These are phyloP conservation scores for Mus spicilegus DNA, from an alignment of 2,113 vertebrate species.

Conservation along the genomic window DNA sequence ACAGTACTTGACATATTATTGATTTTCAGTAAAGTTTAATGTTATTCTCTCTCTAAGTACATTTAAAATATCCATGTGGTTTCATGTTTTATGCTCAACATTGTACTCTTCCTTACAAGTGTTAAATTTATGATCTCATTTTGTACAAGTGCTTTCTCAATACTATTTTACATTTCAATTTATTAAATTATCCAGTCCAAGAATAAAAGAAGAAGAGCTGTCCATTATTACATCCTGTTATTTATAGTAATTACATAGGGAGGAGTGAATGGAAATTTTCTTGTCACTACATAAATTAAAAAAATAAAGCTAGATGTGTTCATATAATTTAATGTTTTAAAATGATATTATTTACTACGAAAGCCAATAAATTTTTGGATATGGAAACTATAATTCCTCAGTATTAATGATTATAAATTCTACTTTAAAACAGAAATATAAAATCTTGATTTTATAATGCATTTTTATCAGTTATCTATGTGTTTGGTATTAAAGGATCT, in stretches of 20 bases:
- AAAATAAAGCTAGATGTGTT: constrained; percentile 52
- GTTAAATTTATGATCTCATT: constrained; percentile 65
- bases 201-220: constrained; percentile 49
- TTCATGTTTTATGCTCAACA: constrained; percentile 59
- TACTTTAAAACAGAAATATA: constrained; percentile 64
- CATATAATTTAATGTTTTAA: constrained; percentile 68
- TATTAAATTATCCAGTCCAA: constrained; percentile 23
- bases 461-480: constrained; percentile 56
- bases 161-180: constrained; percentile 74
- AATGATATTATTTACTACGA: constrained; percentile 42
- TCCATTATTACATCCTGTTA: constrained; percentile 42
- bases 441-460: background rate
- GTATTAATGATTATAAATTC: constrained; percentile 59
- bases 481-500: constrained; percentile 62
- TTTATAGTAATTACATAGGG: constrained; percentile 51
- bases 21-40: constrained; percentile 61
- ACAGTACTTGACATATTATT: background rate
- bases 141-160: constrained; percentile 67
- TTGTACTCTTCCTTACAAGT: constrained; percentile 52
- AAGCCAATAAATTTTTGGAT: constrained; percentile 41
- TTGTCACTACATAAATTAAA: constrained; percentile 24
- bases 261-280: constrained; percentile 64
- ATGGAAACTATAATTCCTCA: constrained; percentile 3
- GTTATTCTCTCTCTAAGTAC: constrained; percentile 22
- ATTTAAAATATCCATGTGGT: constrained; percentile 48